Percentiles rank a stretch among this genome's conserved stretches.
Conservation (phyloP, 2,797 vertebrate species). For the Decapterus maruadsi region DNA sequence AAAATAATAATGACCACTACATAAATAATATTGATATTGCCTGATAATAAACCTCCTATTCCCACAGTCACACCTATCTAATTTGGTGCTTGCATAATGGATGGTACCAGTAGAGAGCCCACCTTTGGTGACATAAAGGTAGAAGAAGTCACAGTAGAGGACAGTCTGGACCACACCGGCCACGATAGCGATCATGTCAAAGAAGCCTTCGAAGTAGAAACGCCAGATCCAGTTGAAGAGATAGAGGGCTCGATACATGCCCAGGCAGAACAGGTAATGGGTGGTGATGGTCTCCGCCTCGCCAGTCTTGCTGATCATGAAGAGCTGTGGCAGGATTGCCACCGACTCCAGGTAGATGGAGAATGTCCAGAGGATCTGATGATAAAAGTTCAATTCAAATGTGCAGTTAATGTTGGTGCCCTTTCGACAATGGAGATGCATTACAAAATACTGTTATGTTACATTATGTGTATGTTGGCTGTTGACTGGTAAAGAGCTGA, state of each 20-base stretch:
- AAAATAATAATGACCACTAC: not conserved
- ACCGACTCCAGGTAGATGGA: slow-evolving; percentile 99
- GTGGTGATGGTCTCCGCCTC: slow-evolving; percentile 99
- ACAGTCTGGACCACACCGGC: slow-evolving; percentile 98
- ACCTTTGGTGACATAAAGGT: slow-evolving; percentile 99
- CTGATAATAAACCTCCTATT: not conserved
- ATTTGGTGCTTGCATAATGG: not conserved
- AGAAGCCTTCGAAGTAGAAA: slow-evolving; percentile 98
- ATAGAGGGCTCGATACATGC: slow-evolving; percentile 96
- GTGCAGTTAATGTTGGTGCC: not conserved
- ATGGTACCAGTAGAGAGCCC: slow-evolving; percentile 40
- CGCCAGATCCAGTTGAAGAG: slow-evolving; percentile 99
- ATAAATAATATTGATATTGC: not conserved
- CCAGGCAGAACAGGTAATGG: slow-evolving; percentile 98
- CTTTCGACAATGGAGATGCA: not conserved
- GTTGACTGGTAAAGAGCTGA: not conserved
- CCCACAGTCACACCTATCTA: not conserved
- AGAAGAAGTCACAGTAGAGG: slow-evolving; percentile 99
- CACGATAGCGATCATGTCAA: slow-evolving; percentile 98
- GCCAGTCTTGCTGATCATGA: slow-evolving; percentile 99
- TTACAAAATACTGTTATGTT: slow-evolving; percentile 13
- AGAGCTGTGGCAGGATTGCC: slow-evolving; percentile 98
- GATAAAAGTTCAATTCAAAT: not conserved
- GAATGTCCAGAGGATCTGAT: slow-evolving; percentile 99
- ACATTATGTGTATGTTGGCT: slow-evolving; percentile 18